These are phyloP conservation scores for Erethizon dorsatum DNA, from an alignment of 2,797 vertebrate species.

Conservation along the genomic window DNA sequence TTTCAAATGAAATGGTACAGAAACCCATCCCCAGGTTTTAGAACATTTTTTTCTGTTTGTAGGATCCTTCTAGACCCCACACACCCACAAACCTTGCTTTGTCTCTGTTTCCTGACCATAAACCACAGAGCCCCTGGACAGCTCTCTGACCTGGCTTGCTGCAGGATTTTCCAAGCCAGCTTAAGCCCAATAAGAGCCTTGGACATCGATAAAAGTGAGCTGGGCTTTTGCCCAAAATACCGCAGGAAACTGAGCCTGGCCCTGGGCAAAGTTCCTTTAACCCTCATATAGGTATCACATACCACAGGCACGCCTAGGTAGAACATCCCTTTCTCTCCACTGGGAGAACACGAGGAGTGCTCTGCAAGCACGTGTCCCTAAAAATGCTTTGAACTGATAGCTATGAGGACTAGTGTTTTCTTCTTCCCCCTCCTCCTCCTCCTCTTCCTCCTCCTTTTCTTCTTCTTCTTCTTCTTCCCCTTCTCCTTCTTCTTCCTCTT, in stretches of 20 bases:
- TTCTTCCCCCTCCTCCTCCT: no score
- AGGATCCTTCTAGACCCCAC: rapidly evolving
- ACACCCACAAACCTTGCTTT: background rate
- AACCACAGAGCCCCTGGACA: no score
- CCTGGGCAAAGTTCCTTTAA: background rate
- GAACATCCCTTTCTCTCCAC: background rate
- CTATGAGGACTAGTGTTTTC: background rate
- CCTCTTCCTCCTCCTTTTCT: no score
- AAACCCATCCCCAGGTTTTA: background rate
- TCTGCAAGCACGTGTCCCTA: background rate
- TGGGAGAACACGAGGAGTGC: background rate
- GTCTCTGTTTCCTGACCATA: background rate
- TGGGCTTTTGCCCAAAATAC: no score
- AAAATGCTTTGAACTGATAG: background rate
- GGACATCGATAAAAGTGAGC: background rate
- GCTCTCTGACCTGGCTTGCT: background rate
- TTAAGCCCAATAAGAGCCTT: background rate
- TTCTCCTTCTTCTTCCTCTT: no score
- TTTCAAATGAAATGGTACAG: background rate
- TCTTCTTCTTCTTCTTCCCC: no score
- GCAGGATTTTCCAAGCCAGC: background rate
- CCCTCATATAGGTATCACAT: background rate
- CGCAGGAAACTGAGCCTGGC: no score
- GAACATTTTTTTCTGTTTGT: rapidly evolving
- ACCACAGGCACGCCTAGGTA: background rate